Evolutionary conservation across 1,140 invertebrate species (phyloP), one percentile per base, ranked within the genome.

Genomic region (Plectus sambesii): DNA sequence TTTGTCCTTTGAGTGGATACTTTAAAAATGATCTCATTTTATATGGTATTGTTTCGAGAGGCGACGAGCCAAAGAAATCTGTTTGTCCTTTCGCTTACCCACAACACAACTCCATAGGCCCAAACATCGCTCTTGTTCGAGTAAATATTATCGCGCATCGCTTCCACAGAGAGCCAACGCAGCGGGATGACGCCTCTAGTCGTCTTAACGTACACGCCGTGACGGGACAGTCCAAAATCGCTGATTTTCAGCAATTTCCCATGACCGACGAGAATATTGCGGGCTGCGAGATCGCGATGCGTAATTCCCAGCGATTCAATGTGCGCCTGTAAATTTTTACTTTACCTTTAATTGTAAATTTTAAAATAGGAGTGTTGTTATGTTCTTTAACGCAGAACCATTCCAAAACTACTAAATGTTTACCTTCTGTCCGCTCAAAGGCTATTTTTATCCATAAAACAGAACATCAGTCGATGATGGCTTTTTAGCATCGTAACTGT

Each of bases 161-260:
- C 52, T 39, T 54, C 52, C 9, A 42, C 40, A 39, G 40, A 45
- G 15, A 54, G 29, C 52, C 52, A 54, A 20, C 52, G 26, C 24
- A 51, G 37, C 6, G 47, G 49, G 35, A 51, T 51, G 17, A 51
- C 49, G 35, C 45, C 52, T 47, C 51, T 54, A 22, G 47, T 54
- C 27, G 51, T 54, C 36, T 54, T 54, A 3, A 54, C 41, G 27
- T 54, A 54, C 20, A 54, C 41, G 39, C 52, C 52, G 2, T 92
- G 78, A 60, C 92, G 78, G 35, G 90, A 90, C 53, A 98, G 78
- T 30, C 92, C 92, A 72, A 97, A 97, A 73, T 94, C 89, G 27
- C 87, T 87, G 46, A 79, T 79, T 55, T 80, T 79, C 2, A 97
- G 88, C 53, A 87, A 81, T 70, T 92, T 93, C 56, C 80, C 81